Evolutionary conservation across 2,113 vertebrate species (phyloP), one percentile per base, ranked within the genome.

Genomic region (Rhynchomys soricoides): DNA sequence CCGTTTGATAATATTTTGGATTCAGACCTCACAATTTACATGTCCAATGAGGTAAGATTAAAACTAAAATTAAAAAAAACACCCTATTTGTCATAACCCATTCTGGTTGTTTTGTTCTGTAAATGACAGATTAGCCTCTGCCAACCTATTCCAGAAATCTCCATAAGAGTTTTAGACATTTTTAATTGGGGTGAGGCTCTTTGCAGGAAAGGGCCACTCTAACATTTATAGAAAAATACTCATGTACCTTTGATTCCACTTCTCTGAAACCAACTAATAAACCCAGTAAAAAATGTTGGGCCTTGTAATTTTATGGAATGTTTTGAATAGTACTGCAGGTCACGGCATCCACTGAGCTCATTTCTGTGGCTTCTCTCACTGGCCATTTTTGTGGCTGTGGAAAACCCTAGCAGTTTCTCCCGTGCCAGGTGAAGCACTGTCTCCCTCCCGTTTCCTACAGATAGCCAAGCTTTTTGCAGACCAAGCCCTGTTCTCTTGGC

Each of bases 221-320:
- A 94, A 95, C 59, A 94, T 81, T 50, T 81, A 5, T 74, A 94
- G 70, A 91, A 97, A 97, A 97, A 97, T 96, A 90, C 82, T 89
- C 83, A 21, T 29, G 3, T 40, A 88, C 97, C 87, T 89, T 95
- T 97, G 75, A n/a, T 74, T 97, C 31, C 26, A 94, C 48, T 93
- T 96, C 68, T 89, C 94, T 97, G 97, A 93, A 87, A 93, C 86
- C 85, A 97, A 57, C 93, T 94, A 95, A 95, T 98, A 81, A 83
- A 90, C 66, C 75, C 55, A 87, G 86, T 97, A 74, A 96, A 93
- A 95, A 95, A 11, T 82, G 62, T 87, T 89, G 92, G 82, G 86
- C 89, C 64, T 93, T 97, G 95, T 71, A 75, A 55, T 95, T 96
- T 97, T 96, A 55, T 94, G 82, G 92, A 90, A 82, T 87, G 73